Conservation (phyloP, 2,888 invertebrate species). For the Lasioglossum zephyrum region DNA sequence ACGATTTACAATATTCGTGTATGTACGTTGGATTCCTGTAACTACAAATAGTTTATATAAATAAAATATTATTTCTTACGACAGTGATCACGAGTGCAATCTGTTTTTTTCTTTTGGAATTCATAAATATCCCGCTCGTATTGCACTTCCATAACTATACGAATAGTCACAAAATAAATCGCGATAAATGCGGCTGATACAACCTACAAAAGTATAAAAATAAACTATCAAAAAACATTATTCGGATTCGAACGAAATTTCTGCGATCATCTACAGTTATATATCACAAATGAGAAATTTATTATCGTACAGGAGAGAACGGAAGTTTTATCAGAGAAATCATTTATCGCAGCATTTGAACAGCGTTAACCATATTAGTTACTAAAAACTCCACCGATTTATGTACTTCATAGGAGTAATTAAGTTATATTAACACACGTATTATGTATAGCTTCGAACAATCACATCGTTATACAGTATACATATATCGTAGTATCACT, state of each 20-base stretch:
- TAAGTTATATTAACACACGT: conserved; percentile 33
- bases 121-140: conserved; percentile 27
- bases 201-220: conserved; percentile 43
- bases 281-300: conserved; percentile 32
- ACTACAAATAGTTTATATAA: conserved; percentile 19
- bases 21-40: conserved; percentile 21
- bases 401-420: conserved; percentile 11
- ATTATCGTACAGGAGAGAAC: conserved; percentile 33
- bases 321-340: conserved; percentile 19
- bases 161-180: conserved; percentile 17
- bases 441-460: conserved; percentile 17
- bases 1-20: conserved; percentile 41
- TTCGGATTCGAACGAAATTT: conserved; percentile 26
- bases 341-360: conserved; percentile 27
- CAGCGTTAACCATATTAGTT: conserved; percentile 17
- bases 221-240: conserved; percentile 28
- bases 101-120: neutral
- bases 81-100: conserved; percentile 27
- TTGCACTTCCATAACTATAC: conserved; percentile 10
- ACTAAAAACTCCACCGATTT: conserved; percentile 31
- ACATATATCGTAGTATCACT: conserved; percentile 16
- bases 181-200: conserved; percentile 16
- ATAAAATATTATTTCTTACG: conserved; percentile 7
- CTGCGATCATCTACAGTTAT: neutral
- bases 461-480: conserved; percentile 29